A percentile compares a stretch with the other conserved stretches of the same genome.
phyloP scores from a whole-genome alignment of 2,888 invertebrate genomes.

The Silvanus unidentatus region DNA sequence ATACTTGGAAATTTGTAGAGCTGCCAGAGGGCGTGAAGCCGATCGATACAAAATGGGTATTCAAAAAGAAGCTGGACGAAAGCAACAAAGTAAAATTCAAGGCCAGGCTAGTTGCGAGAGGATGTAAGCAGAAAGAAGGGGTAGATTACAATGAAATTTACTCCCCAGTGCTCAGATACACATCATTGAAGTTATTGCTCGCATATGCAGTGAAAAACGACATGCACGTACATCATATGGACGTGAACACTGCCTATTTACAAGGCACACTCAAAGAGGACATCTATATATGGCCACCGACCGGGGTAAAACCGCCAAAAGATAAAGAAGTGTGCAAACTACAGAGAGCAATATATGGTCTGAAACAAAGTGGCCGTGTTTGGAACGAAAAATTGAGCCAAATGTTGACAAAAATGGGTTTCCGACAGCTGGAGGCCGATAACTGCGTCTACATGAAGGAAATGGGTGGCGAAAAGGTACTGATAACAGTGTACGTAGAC shows the following conservation, averaged over 20 bases:
- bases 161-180: conserved; percentile 4
- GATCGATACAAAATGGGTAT: conserved; percentile 10
- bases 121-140: conserved; percentile 9
- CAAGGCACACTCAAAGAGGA: conserved; percentile 7
- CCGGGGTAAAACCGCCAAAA: no score
- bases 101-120: conserved; percentile 4
- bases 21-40: not conserved
- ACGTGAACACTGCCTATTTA: conserved; percentile 9
- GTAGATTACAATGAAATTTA: conserved; percentile 10
- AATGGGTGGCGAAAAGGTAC: not conserved
- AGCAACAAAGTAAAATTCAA: not conserved
- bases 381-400: conserved; percentile 6
- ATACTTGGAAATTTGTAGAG: conserved; percentile 1
- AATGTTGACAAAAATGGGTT: not conserved
- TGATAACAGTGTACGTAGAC: conserved; percentile 4
- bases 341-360: conserved; percentile 6
- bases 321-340: conserved; percentile 2
- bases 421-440: conserved; percentile 4
- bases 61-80: conserved; percentile 11
- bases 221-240: conserved; percentile 7
- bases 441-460: conserved; percentile 1
- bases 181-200: not conserved
- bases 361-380: conserved; percentile 7
- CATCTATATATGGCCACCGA: conserved; percentile 7
- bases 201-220: not conserved